Percentiles rank a stretch among this genome's conserved stretches.
These are phyloP conservation scores for Tenthredo notha DNA, from an alignment of 2,888 invertebrate genomes.

Conservation along the genomic window DNA sequence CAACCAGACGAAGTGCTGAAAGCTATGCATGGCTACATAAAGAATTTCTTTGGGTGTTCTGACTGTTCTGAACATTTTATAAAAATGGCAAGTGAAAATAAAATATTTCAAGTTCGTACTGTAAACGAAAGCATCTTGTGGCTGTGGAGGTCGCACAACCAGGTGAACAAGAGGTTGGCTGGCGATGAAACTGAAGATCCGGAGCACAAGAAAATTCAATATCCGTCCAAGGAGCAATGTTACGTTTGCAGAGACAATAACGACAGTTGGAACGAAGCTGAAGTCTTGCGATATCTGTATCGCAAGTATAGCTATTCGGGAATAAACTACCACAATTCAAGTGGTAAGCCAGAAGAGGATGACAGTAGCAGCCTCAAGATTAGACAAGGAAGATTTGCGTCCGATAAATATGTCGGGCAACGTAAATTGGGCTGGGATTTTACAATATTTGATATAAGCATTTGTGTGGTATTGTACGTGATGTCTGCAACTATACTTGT, in stretches of 20 bases:
- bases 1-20: conserved; percentile 87
- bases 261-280: conserved; percentile 83
- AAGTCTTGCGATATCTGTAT: conserved; percentile 84
- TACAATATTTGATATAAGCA: conserved; percentile 86
- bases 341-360: conserved; percentile 47
- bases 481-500: conserved; percentile 88
- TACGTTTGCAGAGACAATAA: conserved; percentile 82
- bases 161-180: conserved; percentile 92
- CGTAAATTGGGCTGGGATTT: conserved; percentile 79
- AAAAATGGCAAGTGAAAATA: conserved; percentile 88
- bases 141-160: conserved; percentile 97
- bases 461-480: conserved; percentile 88
- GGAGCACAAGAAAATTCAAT: conserved; percentile 92
- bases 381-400: conserved; percentile 61
- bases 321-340: conserved; percentile 66
- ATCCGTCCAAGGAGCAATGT: conserved; percentile 87
- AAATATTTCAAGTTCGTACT: conserved; percentile 85
- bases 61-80: conserved; percentile 95
- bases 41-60: conserved; percentile 95
- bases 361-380: conserved; percentile 40
- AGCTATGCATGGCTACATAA: conserved; percentile 93
- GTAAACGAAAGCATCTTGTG: conserved; percentile 91
- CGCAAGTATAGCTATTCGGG: conserved; percentile 78
- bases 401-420: conserved; percentile 60
- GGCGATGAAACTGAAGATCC: conserved; percentile 96